Base-by-base conservation (phyloP, 1,140 invertebrate genomes). In the Achroia grisella region DNA sequence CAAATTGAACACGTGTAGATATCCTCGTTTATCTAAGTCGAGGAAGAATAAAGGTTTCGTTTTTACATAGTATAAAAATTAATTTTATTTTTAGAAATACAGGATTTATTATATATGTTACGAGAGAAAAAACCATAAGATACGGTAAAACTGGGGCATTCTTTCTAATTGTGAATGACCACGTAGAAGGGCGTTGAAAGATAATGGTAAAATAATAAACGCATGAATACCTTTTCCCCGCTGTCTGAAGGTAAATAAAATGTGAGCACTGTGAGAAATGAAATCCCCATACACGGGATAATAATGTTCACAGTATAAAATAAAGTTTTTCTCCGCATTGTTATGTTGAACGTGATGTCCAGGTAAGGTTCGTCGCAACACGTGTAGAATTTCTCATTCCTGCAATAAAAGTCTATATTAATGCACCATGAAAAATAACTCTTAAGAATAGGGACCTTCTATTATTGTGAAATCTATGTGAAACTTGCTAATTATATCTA, bases 291-390 rank as follows among this genome's bases (percentile, higher is more conserved):
- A 77, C 96, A 98, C 10, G 97, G 96, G 74, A 98, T 97, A 78
- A 98, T 98, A 64, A 98, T 91, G 87, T 98, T 98, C 52, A 98
- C 97, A 1, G 97, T 98, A 88, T 99, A 98, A 88, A 99, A 99
- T 29, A 99, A 89, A 15, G 97, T 98, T 86, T 98, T 98, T 52
- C 97, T 88, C 62, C 98, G 88, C 92, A 99, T 96, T 15, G 97
- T 99, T 52, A 99, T 98, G 87, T 99, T 98, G 88, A 99, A 99
- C 29, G 97, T 99, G 70, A 99, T 98, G 87, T 99, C 97, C 74
- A 98, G 88, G 84, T 97, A 98, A 27, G 95, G 95, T 86, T 97
- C 95, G 77, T 96, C 93, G 84, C 97, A 99, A 86, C 97, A 99
- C 41, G 96, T 97, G 89, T 99, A 98, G 86, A 93, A 96, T 69